phyloP scores from a whole-genome alignment of 2,888 invertebrate species.

The Acanthococcus lagerstroemiae region DNA sequence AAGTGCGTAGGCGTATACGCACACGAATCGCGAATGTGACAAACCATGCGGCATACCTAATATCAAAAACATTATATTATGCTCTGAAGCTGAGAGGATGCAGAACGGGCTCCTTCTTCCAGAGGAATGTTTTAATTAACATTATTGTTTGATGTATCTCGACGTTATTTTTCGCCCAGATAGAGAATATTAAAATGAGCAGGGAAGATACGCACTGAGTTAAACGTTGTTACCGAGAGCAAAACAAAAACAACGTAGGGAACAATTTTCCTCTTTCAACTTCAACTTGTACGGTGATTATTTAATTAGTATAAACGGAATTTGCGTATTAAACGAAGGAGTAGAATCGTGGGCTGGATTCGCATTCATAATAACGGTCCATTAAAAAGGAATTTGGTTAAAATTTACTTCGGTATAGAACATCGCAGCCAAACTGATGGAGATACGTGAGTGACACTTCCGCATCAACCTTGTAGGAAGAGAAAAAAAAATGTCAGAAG shows the following conservation, averaged over 20 bases:
- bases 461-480: background rate
- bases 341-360: background rate
- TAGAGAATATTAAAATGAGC: background rate
- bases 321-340: constrained; percentile 6
- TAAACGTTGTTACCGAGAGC: background rate
- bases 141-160: constrained; percentile 29
- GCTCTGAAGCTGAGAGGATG: no score
- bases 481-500: no score
- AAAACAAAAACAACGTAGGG: constrained; percentile 4
- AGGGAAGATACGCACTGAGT: background rate
- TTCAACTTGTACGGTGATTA: constrained; percentile 18
- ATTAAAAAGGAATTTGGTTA: no score
- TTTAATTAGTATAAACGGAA: constrained; percentile 22
- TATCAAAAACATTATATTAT: no score
- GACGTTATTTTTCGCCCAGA: constrained; percentile 3
- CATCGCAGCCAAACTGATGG: no score
- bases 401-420: no score
- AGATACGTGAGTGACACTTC: no score
- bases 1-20: no score
- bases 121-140: constrained; percentile 28
- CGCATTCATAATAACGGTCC: no score
- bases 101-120: constrained; percentile 14
- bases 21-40: no score
- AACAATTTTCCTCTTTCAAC: constrained; percentile 26
- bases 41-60: no score